Evolutionary conservation across 2,797 vertebrate genomes (phyloP), one percentile per base, ranked within the genome.

Genomic region (Percopsis omiscomaycus): DNA sequence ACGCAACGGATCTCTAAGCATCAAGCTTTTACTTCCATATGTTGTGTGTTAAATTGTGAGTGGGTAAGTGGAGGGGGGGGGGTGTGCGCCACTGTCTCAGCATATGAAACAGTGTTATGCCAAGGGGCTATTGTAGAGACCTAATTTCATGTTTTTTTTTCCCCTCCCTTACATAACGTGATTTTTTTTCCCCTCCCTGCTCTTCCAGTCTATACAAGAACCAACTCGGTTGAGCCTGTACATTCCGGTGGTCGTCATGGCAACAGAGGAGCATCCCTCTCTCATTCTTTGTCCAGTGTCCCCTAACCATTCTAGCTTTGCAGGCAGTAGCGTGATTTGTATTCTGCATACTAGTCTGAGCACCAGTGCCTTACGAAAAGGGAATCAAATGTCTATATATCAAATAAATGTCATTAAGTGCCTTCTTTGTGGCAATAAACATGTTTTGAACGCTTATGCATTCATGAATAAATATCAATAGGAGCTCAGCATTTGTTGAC

Each of bases 201-300:
- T 60, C 53, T 68, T 68, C 69, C 80, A 48, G 64, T 72, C 59
- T 37, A 72, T 55, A 86, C 85, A 69, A 80, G 78, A 84, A 79
- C 81, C 59, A 86, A 73, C 87, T 78, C 6, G 63, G 84, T 86
- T 70, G 70, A 88, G 89, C 84, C 88, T 86, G 91, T 85, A 87
- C 83, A 85, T 88, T 90, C 86, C 57, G 62, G 84, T 89, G 68
- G 93, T 92, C 56, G 87, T 84, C 89, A 92, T 92, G 75, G 91
- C 83, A 92, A 94, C 92, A 81, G 75, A 75, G 80, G 88, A 88
- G 87, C 92, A 90, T 90, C 86, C 78, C 66, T 74, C 69, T 42
- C 82, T 73, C 73, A 81, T 86, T 83, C 82, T 83, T 91, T 90
- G 85, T 90, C 83, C 81, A 75, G 77, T 75, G 76, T 80, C 65